A percentile compares a stretch with the other conserved stretches of the same genome.
phyloP scores from a whole-genome alignment of 2,797 vertebrate species.

The Clarias laeviceps region DNA sequence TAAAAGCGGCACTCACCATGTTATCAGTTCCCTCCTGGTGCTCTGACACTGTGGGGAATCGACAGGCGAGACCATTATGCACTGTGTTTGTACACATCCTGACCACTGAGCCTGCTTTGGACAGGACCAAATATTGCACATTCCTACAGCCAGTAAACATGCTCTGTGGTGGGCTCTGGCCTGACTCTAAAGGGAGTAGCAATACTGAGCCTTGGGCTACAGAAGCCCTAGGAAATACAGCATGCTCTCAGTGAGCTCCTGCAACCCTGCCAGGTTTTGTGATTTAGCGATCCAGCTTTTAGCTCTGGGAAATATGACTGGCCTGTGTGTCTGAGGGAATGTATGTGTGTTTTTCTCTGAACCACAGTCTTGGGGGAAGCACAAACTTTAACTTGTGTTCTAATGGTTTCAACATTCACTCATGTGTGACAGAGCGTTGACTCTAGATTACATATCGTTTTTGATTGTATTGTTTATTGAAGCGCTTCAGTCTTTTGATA shows the following conservation, averaged over 20 bases:
- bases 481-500: conserved; percentile 22
- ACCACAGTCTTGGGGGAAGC: background rate
- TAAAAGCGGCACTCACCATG: conserved; percentile 31
- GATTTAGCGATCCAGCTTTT: conserved; percentile 3
- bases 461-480: conserved; percentile 22
- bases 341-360: conserved; percentile 3
- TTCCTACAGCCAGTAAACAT: conserved; percentile 76
- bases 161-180: conserved; percentile 42
- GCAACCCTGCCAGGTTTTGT: conserved; percentile 14
- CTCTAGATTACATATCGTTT: conserved; percentile 1
- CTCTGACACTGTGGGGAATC: conserved; percentile 45
- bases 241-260: conserved; percentile 10
- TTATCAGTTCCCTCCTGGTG: conserved; percentile 33
- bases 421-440: conserved; percentile 14
- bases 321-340: background rate
- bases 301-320: conserved; percentile 6
- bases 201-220: conserved; percentile 27
- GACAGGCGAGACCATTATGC: conserved; percentile 39
- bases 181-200: conserved; percentile 36
- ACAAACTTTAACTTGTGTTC: conserved; percentile 17
- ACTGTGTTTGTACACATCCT: conserved; percentile 68
- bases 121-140: conserved; percentile 74
- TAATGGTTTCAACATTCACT: conserved; percentile 14
- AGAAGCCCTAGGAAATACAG: conserved; percentile 21
- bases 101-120: conserved; percentile 67